phyloP scores from a whole-genome alignment of 2,888 invertebrate genomes.

The Macropis europaea region DNA sequence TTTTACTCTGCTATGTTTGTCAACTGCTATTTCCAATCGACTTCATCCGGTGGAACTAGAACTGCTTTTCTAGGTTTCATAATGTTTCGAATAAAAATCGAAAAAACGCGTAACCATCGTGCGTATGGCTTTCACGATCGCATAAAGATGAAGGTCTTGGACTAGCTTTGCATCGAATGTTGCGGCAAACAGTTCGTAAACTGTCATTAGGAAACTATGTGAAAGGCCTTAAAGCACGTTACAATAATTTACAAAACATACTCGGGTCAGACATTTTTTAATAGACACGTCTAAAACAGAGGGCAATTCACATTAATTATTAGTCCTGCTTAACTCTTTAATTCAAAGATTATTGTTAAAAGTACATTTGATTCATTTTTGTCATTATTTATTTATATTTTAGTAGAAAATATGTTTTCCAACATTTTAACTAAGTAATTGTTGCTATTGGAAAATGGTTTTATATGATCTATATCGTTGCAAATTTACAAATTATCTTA shows the following conservation, averaged over 20 bases:
- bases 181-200: not conserved
- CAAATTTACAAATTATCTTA: no score
- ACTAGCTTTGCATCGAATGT: not conserved
- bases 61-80: not conserved
- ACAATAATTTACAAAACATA: not conserved
- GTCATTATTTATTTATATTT: no score
- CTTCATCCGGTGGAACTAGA: conserved; percentile 5
- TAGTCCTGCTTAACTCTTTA: no score
- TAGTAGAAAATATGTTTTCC: no score
- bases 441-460: no score
- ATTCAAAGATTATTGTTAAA: no score
- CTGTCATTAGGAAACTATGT: conserved; percentile 34
- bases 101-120: not conserved
- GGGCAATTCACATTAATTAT: no score
- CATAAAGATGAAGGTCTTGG: conserved; percentile 2
- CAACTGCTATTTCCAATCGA: not conserved
- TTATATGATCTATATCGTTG: no score
- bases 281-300: no score
- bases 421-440: no score
- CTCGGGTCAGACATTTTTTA: no score
- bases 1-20: not conserved
- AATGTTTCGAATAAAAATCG: not conserved
- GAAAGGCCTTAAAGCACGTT: conserved; percentile 9
- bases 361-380: no score
- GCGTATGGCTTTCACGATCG: not conserved